These are phyloP conservation scores for Lagopus muta DNA, from an alignment of 2,113 vertebrate genomes.

Conservation along the genomic window DNA sequence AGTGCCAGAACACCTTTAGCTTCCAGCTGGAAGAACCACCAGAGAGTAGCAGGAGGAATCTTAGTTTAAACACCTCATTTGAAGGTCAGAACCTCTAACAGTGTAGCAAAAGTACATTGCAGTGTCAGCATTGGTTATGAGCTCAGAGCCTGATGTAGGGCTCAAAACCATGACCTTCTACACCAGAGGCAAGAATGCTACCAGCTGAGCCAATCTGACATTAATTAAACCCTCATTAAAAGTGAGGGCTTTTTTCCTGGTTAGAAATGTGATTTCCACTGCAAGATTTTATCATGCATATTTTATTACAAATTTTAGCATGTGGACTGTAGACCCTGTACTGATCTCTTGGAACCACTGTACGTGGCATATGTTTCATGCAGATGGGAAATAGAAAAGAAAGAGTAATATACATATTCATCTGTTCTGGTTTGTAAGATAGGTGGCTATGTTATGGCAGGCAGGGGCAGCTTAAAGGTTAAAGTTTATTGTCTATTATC, in stretches of 20 bases:
- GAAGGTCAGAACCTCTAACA: constrained; percentile 65
- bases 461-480: constrained; percentile 1
- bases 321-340: constrained; percentile 55
- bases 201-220: constrained; percentile 67
- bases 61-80: constrained; percentile 65
- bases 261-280: constrained; percentile 53
- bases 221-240: constrained; percentile 75
- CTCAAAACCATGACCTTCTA: constrained; percentile 67
- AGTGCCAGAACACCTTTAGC: constrained; percentile 59
- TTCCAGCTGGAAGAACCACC: constrained; percentile 68
- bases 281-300: constrained; percentile 65
- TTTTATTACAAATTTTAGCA: constrained; percentile 52
- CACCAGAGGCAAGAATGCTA: constrained; percentile 68
- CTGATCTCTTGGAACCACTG: constrained; percentile 62
- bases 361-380: constrained; percentile 62
- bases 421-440: constrained; percentile 26
- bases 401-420: constrained; percentile 60
- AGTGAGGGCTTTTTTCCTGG: constrained; percentile 37
- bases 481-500: neutral
- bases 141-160: constrained; percentile 49
- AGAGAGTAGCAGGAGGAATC: constrained; percentile 54
- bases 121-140: constrained; percentile 71
- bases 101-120: constrained; percentile 52
- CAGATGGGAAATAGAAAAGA: constrained; percentile 65
- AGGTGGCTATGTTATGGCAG: constrained; percentile 20